A percentile compares a stretch with the other conserved stretches of the same genome.
These are phyloP conservation scores for Notolepis coatsorum DNA, from an alignment of 2,797 vertebrate genomes.

Conservation along the genomic window DNA sequence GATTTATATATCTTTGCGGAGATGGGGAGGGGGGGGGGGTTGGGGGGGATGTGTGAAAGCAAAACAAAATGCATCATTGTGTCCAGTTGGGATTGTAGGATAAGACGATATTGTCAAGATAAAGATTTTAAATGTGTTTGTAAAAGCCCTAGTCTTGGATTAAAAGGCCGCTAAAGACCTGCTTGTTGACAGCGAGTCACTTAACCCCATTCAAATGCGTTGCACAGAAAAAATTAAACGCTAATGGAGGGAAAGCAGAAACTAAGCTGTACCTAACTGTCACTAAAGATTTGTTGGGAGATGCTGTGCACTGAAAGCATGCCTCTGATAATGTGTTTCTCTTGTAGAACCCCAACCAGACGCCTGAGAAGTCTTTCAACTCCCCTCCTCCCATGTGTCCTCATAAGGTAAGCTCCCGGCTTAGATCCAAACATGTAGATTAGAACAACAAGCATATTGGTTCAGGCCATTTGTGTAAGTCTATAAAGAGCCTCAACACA, in stretches of 20 bases:
- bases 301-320: conserved; percentile 59
- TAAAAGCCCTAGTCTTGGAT: conserved; percentile 61
- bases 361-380: conserved; percentile 79
- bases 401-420: conserved; percentile 85
- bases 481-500: neutral
- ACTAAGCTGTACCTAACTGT: conserved; percentile 66
- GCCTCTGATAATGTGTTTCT: conserved; percentile 74
- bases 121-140: conserved; percentile 65
- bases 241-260: conserved; percentile 47
- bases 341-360: conserved; percentile 81
- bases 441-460: too few species aligned
- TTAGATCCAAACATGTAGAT: too few species aligned
- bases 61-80: conserved; percentile 46
- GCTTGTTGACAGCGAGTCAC: conserved; percentile 37
- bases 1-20: conserved; percentile 61
- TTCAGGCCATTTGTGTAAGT: neutral
- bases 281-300: conserved; percentile 58
- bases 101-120: conserved; percentile 61
- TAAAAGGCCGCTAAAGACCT: conserved; percentile 43
- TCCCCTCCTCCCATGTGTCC: conserved; percentile 79
- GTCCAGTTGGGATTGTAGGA: conserved; percentile 6
- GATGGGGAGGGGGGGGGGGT: neutral
- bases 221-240: conserved; percentile 22
- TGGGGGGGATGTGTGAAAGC: conserved; percentile 38
- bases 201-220: conserved; percentile 51